A percentile compares a stretch with the other conserved stretches of the same genome.
These are phyloP conservation scores for Pelodytes ibericus DNA, from an alignment of 2,797 vertebrate species.

Conservation along the genomic window DNA sequence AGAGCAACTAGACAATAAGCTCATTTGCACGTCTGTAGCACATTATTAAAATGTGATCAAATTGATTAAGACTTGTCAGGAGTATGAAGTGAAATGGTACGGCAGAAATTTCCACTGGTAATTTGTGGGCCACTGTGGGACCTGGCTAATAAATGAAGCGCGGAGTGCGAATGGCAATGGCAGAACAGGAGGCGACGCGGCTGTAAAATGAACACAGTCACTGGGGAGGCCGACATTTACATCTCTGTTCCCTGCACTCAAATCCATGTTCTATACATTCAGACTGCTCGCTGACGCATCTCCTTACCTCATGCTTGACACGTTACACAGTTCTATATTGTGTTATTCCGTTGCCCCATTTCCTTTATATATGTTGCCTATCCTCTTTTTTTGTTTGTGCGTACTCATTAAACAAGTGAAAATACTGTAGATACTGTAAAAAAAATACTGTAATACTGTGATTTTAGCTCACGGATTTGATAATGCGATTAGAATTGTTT, in stretches of 20 bases:
- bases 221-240: conserved; percentile 50
- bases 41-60: conserved; percentile 53
- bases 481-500: too few relatives aligned
- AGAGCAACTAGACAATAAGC: conserved; percentile 47
- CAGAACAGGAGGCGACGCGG: conserved; percentile 43
- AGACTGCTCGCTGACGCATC: conserved; percentile 47
- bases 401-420: too few relatives aligned
- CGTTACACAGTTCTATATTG: too few relatives aligned
- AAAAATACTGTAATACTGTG: too few relatives aligned
- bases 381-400: too few relatives aligned
- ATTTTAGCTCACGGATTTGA: too few relatives aligned
- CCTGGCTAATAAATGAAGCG: conserved; percentile 57
- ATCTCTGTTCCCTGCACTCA: conserved; percentile 38
- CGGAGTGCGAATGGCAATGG: conserved; percentile 41
- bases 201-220: conserved; percentile 59
- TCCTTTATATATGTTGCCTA: too few relatives aligned
- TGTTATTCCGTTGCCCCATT: too few relatives aligned
- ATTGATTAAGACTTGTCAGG: conserved; percentile 47
- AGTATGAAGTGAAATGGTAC: conserved; percentile 50
- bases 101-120: conserved; percentile 43
- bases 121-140: conserved; percentile 46
- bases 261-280: conserved; percentile 49
- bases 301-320: too few relatives aligned
- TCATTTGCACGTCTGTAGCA: conserved; percentile 55
- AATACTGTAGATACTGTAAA: too few relatives aligned